Conservation (phyloP, 2,113 vertebrate genomes). For the Oceanodroma tethys region DNA sequence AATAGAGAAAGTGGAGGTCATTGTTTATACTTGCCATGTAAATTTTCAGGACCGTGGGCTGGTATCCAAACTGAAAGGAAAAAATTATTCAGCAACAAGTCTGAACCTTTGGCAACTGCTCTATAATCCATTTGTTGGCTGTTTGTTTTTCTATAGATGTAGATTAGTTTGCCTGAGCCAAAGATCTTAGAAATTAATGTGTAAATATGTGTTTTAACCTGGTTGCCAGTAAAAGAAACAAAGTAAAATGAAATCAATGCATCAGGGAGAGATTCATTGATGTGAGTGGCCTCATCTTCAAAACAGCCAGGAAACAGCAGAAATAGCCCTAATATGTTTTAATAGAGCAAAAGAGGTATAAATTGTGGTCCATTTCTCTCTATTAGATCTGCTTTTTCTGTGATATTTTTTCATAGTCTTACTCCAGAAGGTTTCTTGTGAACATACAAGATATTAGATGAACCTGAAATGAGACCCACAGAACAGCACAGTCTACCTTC, state of each 20-base stretch:
- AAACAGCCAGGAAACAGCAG: background rate
- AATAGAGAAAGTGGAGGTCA: background rate
- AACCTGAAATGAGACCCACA: background rate
- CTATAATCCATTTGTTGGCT: conserved; percentile 42
- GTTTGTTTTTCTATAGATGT: conserved; percentile 45
- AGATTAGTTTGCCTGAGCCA: conserved; percentile 43
- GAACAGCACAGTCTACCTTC: background rate
- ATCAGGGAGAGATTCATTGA: background rate
- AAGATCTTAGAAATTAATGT: conserved; percentile 30
- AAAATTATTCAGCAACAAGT: conserved; percentile 9
- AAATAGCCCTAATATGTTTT: background rate
- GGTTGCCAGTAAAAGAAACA: conserved; percentile 27
- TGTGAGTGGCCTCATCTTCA: background rate
- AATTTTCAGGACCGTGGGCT: background rate
- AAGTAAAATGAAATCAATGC: conserved; percentile 28
- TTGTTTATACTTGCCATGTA: background rate
- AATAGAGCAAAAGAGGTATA: background rate
- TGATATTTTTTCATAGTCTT: background rate
- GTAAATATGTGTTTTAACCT: conserved; percentile 40
- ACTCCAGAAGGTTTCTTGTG: background rate
- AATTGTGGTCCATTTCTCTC: background rate
- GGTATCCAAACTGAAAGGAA: conserved; percentile 21
- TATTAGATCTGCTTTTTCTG: background rate
- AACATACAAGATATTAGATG: background rate
- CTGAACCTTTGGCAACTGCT: conserved; percentile 32